Evolutionary conservation across 2,888 invertebrate genomes (phyloP).

Genomic region (Lysandra coridon): DNA sequence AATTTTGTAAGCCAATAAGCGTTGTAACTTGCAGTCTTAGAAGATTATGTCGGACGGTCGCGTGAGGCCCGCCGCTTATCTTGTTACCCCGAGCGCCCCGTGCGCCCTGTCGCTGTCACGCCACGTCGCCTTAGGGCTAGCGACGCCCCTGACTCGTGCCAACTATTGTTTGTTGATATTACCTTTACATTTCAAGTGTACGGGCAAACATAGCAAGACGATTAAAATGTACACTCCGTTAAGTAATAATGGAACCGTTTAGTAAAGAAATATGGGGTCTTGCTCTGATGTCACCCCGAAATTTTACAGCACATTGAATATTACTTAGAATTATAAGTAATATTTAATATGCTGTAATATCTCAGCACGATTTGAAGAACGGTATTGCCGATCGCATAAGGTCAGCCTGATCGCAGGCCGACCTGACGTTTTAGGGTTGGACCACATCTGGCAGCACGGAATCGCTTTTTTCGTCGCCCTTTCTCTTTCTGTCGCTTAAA

Average conservation of each 20-base stretch:
- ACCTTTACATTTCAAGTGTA: slow-evolving; percentile 22
- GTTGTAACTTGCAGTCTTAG: slow-evolving; percentile 43
- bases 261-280: background rate
- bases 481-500: too few relatives aligned
- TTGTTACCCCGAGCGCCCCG: slow-evolving; percentile 63
- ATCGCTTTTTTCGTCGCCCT: too few relatives aligned
- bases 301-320: too few relatives aligned
- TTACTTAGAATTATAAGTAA: too few relatives aligned
- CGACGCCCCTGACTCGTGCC: slow-evolving; percentile 48
- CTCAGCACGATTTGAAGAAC: too few relatives aligned
- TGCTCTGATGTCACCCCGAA: too few relatives aligned
- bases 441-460: too few relatives aligned
- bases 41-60: slow-evolving; percentile 51
- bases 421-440: too few relatives aligned
- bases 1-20: slow-evolving; percentile 29
- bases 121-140: slow-evolving; percentile 52
- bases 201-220: slow-evolving; percentile 4
- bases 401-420: too few relatives aligned
- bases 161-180: slow-evolving; percentile 50
- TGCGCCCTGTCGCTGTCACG: slow-evolving; percentile 61
- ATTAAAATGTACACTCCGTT: slow-evolving; percentile 16
- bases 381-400: too few relatives aligned
- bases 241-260: background rate
- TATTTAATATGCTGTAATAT: too few relatives aligned
- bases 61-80: slow-evolving; percentile 57